Base-by-base conservation (phyloP, 1,140 invertebrate species). In the Fopius arisanus region DNA sequence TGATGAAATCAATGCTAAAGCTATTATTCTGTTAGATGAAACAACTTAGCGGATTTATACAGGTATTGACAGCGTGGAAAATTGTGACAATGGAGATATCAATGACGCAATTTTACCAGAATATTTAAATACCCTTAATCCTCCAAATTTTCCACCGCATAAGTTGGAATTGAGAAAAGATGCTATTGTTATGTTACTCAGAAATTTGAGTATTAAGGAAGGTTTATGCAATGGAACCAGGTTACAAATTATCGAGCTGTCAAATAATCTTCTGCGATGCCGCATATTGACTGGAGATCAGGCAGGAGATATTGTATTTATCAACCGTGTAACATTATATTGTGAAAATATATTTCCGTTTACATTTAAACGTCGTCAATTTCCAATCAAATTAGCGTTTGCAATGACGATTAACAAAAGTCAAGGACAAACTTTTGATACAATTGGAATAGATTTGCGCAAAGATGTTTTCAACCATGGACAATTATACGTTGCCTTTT, bases 391-490 rank as follows among this genome's bases (percentile, higher is more conserved):
- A 31, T 28, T 31, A 31, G 28, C 23, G 6, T 66, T 31, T 66
- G 26, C 66, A 1, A 41, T 67, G 66, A 41, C 66, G 2, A 67
- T 67, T 9, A 67, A 67, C 16, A 79, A n/a, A n/a, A n/a, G n/a
- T n/a, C n/a, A n/a, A n/a, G n/a, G n/a, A n/a, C n/a, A n/a, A n/a
- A n/a, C 81, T 54, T 76, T 81, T 74, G 70, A 80, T 14, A n/a
- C 62, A 14, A 59, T 75, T 71, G 85, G 84, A 5, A 16, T 88
- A 26, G 54, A 83, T 77, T 81, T 86, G 26, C 37, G 74, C 72
- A 77, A 70, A 54, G 75, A 77, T 62, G 79, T 78, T 67, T 85
- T 85, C 66, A 77, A 79, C 23, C 82, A 85, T 79, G 82, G 82
- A 6, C 71, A 73, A 33, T 51, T 73, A 28, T 73, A 73, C 28